Conservation (phyloP, 1,140 invertebrate species). For the Nebria ingens region DNA sequence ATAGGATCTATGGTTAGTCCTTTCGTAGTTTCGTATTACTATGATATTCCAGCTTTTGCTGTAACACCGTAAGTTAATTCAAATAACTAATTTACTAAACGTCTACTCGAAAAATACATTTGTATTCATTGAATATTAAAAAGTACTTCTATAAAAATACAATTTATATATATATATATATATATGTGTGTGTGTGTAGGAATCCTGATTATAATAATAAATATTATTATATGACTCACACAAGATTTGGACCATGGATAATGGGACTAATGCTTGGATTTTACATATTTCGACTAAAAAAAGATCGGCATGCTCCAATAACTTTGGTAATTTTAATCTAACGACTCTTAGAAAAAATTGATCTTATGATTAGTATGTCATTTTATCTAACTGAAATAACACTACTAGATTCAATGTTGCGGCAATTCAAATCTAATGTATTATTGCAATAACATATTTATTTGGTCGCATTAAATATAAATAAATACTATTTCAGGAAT, state of each 20-base stretch:
- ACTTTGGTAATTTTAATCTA: neutral
- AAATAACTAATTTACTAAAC: too few species aligned
- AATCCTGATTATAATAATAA: conserved; percentile 13
- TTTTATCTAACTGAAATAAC: too few species aligned
- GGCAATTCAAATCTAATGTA: neutral
- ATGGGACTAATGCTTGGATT: conserved; percentile 47
- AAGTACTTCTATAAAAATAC: too few species aligned
- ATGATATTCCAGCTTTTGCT: neutral
- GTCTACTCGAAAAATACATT: too few species aligned
- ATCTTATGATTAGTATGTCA: too few species aligned
- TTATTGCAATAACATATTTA: neutral
- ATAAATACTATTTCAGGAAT: too few species aligned
- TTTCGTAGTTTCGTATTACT: conserved; percentile 15
- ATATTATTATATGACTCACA: conserved; percentile 31
- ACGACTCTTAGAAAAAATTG: too few species aligned
- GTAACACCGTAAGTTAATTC: neutral
- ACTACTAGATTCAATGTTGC: too few species aligned
- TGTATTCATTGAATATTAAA: too few species aligned
- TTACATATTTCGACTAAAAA: conserved; percentile 16
- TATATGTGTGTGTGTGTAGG: too few species aligned
- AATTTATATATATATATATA: too few species aligned
- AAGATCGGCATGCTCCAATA: neutral
- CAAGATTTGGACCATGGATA: conserved; percentile 42
- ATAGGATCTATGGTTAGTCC: conserved; percentile 21
- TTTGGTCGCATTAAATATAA: neutral